Evolutionary conservation across 1,140 invertebrate species (phyloP), one percentile per base, ranked within the genome.

Genomic region (Platyura marginata): DNA sequence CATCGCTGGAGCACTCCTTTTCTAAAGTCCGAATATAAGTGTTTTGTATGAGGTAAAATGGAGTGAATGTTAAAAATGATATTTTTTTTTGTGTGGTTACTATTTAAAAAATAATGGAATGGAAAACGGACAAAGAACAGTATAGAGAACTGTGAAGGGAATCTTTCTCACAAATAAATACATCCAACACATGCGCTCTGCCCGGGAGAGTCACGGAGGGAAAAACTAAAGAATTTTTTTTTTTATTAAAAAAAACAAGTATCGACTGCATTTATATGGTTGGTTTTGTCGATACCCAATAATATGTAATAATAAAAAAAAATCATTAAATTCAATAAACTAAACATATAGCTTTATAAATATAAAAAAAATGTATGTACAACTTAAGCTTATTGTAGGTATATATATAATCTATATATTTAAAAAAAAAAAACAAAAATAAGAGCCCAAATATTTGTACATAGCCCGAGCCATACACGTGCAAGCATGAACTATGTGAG

Each of bases 1-100:
- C 71, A 72, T 92, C 84, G 62, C 76, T 80, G 65, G 79, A 79
- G 69, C 88, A 92, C 75, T 87, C 79, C 69, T 78, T 79, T 69
- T 84, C 83, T 86, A 75, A 51, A 44, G 46, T 34, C 43, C 46
- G 42, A 43, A 46, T 44, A 45, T 43, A 38, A 13, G 21, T 43
- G 40, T 25, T 11, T 39, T 42, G 23, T 34, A 25, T 38, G 16
- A 33, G 40, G 32, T 46, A 40, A 40, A 45, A 47, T 47, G 41
- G 40, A 45, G 29, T 36, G 36, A 40, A 43, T 51, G 40, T 47
- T 47, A 41, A 21, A 34, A 21, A 25, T 44, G 32, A 33, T 4
- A 21, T 15, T 13, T 37, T 39, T 34, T 44, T 25, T 33, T 41
- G 34, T 33, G 41, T 41, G 23, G 11, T 38, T 25, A 16, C 10